Conservation (phyloP, 2,888 invertebrate genomes). For the Aporophyla lueneburgensis region DNA sequence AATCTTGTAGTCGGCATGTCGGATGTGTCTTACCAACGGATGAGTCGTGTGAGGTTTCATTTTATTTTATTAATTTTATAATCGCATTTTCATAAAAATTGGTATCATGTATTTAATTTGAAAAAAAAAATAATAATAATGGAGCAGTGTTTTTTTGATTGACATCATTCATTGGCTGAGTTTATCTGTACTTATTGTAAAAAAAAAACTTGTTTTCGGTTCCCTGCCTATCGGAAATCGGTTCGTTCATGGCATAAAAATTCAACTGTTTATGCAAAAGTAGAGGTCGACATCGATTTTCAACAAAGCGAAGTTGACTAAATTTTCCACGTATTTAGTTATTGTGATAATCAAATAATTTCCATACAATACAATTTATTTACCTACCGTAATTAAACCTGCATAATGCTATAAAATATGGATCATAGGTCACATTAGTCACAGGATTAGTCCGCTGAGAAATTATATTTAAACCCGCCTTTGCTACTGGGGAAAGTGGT, state of each 20-base stretch:
- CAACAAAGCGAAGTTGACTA: not conserved
- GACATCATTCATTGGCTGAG: not conserved
- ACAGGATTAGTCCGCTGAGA: not conserved
- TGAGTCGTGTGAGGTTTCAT: constrained; percentile 81
- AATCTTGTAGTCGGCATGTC: constrained; percentile 85
- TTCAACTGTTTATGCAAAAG: not conserved
- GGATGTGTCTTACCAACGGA: constrained; percentile 70
- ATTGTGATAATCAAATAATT: not conserved
- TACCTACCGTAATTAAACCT: not conserved
- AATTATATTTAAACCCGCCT: not conserved
- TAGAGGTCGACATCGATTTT: not conserved
- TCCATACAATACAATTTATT: not conserved
- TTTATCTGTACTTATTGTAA: not conserved
- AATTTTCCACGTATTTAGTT: not conserved
- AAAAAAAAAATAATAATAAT: constrained; percentile 12
- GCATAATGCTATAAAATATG: not conserved
- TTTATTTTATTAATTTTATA: constrained; percentile 67
- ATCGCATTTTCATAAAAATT: constrained; percentile 49
- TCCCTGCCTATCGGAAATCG: not conserved
- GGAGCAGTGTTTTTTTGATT: not conserved
- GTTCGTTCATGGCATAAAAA: not conserved
- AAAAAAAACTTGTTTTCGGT: not conserved
- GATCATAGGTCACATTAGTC: not conserved
- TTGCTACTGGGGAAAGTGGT: not conserved
- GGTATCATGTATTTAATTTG: not conserved